Conservation (phyloP, 2,113 vertebrate species). For the Tragulus kanchil region DNA sequence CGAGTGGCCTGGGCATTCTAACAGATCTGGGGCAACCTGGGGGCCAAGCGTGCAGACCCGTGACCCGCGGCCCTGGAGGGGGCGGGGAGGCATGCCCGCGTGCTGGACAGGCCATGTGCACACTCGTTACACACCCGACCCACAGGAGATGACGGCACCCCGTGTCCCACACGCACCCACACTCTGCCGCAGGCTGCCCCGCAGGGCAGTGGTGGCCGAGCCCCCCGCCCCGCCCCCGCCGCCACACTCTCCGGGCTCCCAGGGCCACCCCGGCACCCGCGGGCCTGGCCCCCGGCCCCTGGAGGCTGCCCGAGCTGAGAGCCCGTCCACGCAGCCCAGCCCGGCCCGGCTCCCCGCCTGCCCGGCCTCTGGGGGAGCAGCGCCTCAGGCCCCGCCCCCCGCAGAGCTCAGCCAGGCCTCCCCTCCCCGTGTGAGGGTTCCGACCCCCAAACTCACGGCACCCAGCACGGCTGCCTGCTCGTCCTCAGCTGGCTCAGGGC, state of each 20-base stretch:
- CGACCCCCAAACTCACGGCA: background rate
- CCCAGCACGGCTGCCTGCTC: background rate
- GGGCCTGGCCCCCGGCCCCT: background rate
- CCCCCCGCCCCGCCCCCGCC: background rate
- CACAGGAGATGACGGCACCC: background rate
- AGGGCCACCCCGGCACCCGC: background rate
- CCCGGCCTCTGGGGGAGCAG: background rate
- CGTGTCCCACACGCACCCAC: background rate
- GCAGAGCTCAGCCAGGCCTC: background rate
- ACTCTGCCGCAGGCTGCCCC: background rate
- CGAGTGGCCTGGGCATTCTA: fast-evolving
- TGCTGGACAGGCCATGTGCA: fast-evolving
- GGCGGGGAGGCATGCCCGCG: fast-evolving
- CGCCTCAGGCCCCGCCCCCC: no score
- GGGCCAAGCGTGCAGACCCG: background rate
- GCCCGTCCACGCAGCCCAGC: background rate
- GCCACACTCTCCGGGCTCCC: fast-evolving
- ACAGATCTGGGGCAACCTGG: background rate
- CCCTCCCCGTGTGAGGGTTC: background rate
- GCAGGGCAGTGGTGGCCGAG: background rate
- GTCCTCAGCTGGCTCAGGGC: background rate
- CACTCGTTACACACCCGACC: background rate
- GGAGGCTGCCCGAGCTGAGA: background rate
- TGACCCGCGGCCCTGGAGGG: no score
- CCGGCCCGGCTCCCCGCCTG: background rate